A percentile compares a stretch with the other conserved stretches of the same genome.
These are phyloP conservation scores for Atta texana DNA, from an alignment of 1,140 invertebrate genomes.

Conservation along the genomic window DNA sequence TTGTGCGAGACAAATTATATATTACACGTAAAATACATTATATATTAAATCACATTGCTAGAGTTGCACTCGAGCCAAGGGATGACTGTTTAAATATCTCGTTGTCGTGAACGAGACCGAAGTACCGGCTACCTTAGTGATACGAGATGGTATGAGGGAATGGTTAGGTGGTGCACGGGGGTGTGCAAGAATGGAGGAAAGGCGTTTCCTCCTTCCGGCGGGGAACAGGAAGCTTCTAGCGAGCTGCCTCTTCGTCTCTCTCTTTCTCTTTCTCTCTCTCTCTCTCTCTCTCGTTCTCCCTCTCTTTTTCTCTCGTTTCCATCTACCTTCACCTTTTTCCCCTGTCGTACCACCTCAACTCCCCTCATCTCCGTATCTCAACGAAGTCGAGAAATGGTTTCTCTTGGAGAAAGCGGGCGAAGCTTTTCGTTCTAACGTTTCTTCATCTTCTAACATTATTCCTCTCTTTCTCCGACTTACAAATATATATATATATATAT, in stretches of 20 bases:
- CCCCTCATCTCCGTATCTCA: conserved; percentile 59
- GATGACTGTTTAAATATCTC: conserved; percentile 55
- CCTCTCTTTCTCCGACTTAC: conserved; percentile 10
- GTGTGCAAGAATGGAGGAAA: conserved; percentile 20
- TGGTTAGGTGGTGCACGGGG: background rate
- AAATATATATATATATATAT: background rate
- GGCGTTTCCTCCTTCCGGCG: conserved; percentile 63
- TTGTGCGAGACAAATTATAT: background rate
- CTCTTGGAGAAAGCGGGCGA: conserved; percentile 44
- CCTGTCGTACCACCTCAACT: background rate
- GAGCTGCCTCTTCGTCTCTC: conserved; percentile 40
- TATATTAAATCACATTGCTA: background rate
- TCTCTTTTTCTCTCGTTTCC: conserved; percentile 31
- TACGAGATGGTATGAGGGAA: conserved; percentile 7
- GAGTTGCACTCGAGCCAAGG: background rate
- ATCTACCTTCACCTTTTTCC: conserved; percentile 34
- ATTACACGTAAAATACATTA: background rate
- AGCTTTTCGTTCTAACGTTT: conserved; percentile 45
- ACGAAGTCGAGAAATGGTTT: conserved; percentile 68
- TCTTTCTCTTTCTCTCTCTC: background rate
- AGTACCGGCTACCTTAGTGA: conserved; percentile 13
- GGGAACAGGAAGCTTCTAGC: conserved; percentile 67
- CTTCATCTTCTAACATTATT: conserved; percentile 35
- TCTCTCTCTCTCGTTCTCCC: background rate
- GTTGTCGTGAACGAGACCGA: conserved; percentile 38